Percentiles rank a stretch among this genome's conserved stretches.
Conservation (phyloP, 2,113 vertebrate genomes). For the Pristiophorus japonicus region DNA sequence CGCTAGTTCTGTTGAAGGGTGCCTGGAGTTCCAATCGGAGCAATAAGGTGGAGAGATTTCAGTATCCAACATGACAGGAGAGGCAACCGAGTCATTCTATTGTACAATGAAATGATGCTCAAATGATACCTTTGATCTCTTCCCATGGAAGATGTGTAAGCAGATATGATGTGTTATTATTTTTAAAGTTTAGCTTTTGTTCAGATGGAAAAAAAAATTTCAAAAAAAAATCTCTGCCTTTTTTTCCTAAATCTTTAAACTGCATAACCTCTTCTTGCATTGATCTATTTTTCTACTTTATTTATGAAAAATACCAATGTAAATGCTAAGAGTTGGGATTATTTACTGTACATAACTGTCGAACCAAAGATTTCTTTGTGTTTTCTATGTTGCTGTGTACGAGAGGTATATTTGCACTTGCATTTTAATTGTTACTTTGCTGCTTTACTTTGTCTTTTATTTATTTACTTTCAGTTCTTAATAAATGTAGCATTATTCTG, state of each 20-base stretch:
- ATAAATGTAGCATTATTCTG: constrained; percentile 36
- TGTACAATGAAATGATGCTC: constrained; percentile 24
- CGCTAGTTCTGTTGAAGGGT: neutral
- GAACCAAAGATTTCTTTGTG: constrained; percentile 36
- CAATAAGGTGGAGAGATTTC: constrained; percentile 3
- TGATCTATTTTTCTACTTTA: constrained; percentile 37
- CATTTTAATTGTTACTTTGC: constrained; percentile 6
- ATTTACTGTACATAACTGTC: constrained; percentile 34
- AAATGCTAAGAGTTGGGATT: neutral
- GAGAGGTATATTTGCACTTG: constrained; percentile 24
- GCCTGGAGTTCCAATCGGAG: constrained; percentile 3
- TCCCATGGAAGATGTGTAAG: constrained; percentile 35
- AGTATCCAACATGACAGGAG: neutral
- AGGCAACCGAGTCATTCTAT: constrained; percentile 2
- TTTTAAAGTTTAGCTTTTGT: constrained; percentile 34
- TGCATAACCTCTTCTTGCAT: constrained; percentile 30
- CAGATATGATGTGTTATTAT: constrained; percentile 37
- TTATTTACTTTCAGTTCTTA: constrained; percentile 29
- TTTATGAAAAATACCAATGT: constrained; percentile 35
- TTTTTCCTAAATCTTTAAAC: constrained; percentile 31
- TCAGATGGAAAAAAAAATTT: neutral
- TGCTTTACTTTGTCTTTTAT: constrained; percentile 29
- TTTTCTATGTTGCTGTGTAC: constrained; percentile 16
- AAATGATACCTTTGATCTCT: constrained; percentile 33
- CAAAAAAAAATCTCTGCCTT: constrained; percentile 15